These are phyloP conservation scores for Okapia johnstoni DNA, from an alignment of 2,113 vertebrate genomes.

Conservation along the genomic window DNA sequence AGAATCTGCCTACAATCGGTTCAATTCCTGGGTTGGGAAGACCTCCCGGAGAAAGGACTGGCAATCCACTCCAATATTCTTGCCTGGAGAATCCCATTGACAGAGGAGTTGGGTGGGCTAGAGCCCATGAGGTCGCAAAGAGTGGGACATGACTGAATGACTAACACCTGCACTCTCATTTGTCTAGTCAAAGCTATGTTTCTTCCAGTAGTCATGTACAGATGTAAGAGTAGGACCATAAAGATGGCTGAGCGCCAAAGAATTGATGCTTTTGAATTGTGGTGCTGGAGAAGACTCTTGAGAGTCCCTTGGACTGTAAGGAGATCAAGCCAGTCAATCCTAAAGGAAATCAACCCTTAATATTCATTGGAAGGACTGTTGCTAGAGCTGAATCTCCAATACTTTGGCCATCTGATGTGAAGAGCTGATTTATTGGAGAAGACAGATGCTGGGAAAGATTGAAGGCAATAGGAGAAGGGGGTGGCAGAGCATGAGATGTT, in stretches of 20 bases:
- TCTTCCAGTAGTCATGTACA: not conserved
- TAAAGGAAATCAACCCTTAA: not conserved
- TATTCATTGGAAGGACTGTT: not conserved
- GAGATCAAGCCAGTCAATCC: not conserved
- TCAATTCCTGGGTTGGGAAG: not conserved
- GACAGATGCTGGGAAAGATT: not conserved
- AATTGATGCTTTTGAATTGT: not conserved
- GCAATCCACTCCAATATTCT: not conserved
- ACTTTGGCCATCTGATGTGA: not conserved
- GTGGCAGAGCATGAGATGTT: not conserved
- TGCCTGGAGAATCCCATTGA: not conserved
- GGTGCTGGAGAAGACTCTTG: not conserved
- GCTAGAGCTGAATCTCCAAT: not conserved
- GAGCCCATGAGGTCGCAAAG: not conserved
- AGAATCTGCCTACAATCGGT: not conserved
- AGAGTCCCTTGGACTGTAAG: not conserved
- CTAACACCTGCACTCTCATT: not conserved
- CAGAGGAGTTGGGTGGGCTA: rapidly evolving
- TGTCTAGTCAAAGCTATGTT: not conserved
- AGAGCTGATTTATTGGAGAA: not conserved
- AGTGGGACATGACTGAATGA: not conserved
- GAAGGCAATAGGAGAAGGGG: not conserved
- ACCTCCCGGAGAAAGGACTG: not conserved
- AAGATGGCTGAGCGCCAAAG: not conserved
- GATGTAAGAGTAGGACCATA: not conserved